Evolutionary conservation across 2,797 vertebrate species (phyloP), one percentile per base, ranked within the genome.

Genomic region (Pagetopsis macropterus): DNA sequence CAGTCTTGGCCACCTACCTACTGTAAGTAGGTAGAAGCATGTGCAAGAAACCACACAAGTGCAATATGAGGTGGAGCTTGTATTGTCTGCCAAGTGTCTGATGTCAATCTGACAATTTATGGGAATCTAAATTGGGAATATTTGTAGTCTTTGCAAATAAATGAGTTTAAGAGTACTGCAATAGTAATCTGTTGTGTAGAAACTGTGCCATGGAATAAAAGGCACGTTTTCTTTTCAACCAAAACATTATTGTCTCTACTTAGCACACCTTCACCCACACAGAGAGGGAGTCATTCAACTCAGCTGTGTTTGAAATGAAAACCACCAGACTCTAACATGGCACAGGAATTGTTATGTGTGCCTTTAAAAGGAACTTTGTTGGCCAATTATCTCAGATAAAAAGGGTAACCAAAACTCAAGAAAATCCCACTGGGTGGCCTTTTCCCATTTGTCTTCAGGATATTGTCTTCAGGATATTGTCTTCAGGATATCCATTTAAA

Each of bases 41-140:
- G 10, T 65, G 65, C 59, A 68, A 54, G 70, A 80, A 56, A 68
- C 68, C 56, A 49, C 77, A 77, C 19, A 62, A 40, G 8, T 57
- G 44, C 68, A 66, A 23, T 1, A 13, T 44, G 48, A 49, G 62
- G 40, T 59, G 54, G 43, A 59, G 58, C 41, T 68, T 1, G 0
- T 52, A 33, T 51, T 62, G 40, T 67, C 61, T 78, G 70, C 68
- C 63, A 67, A 66, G 48, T 3, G 13, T 57, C 62, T 76, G 76
- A 82, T 67, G 44, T 15, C 75, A 79, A 87, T 83, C 65, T 75
- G 60, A 64, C 13, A 68, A 58, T 79, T 74, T 63, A 65, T 69
- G 65, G 54, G 63, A 63, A 23, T 82, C 33, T 74, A 64, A 73
- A 67, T 41, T 55, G 45, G 58, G 43, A 59, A 55, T 52, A 51